These are phyloP conservation scores for Anthonomus grandis DNA, from an alignment of 1,140 invertebrate genomes.

Conservation along the genomic window DNA sequence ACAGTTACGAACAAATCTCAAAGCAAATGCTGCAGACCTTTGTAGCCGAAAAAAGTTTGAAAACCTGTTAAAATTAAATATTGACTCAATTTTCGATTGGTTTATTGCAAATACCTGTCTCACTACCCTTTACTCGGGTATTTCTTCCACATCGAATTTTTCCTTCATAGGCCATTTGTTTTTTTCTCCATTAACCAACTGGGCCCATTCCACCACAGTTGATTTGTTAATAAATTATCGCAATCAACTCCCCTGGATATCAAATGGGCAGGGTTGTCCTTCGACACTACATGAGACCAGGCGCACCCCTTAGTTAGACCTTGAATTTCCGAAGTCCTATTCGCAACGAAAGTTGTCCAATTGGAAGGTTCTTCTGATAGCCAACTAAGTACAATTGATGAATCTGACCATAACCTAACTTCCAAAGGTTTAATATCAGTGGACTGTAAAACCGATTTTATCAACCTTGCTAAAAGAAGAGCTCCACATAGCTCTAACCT, in stretches of 20 bases:
- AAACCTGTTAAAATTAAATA: neutral
- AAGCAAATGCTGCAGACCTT: neutral
- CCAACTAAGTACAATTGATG: conserved; percentile 25
- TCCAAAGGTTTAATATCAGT: neutral
- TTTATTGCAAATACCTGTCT: neutral
- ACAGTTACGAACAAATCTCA: conserved; percentile 20
- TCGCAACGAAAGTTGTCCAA: conserved; percentile 35
- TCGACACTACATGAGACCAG: conserved; percentile 36
- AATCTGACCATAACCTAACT: conserved; percentile 28
- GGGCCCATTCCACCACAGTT: neutral
- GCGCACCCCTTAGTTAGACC: neutral
- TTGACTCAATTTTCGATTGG: neutral
- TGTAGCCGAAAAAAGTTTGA: neutral
- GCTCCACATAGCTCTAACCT: conserved; percentile 14
- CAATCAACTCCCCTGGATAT: conserved; percentile 30
- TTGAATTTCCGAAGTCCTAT: conserved; percentile 39
- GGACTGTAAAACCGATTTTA: neutral
- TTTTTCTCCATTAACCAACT: neutral
- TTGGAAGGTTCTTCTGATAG: conserved; percentile 13
- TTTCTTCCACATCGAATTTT: too few species aligned
- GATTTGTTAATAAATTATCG: neutral
- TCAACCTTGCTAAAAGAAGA: neutral
- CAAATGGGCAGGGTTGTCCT: conserved; percentile 41
- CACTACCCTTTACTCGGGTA: neutral
- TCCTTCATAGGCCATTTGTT: too few species aligned